Evolutionary conservation across 1,140 invertebrate genomes (phyloP), one percentile per base, ranked within the genome.

Genomic region (Cardiocondyla obscurior): DNA sequence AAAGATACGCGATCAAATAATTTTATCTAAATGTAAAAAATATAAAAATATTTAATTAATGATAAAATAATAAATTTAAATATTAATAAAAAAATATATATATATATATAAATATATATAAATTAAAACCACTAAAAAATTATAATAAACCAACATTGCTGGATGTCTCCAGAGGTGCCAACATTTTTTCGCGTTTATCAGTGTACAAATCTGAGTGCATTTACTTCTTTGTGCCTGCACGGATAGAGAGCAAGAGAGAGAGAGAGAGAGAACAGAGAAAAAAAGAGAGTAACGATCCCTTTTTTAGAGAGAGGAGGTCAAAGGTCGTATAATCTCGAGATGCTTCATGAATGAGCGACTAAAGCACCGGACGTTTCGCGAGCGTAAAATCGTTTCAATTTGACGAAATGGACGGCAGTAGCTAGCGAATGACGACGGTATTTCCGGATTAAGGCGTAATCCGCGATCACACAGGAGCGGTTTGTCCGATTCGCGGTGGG

Each of bases 371-470:
- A 10, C 53, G 70, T 65, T 76, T 44, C 81, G 46, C 60, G 30
- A 53, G 51, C n/a, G n/a, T 49, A 62, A 65, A 77, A 79, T 67
- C 73, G 81, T 79, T 83, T 83, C 58, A 83, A 83, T 83, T 83
- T 65, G 36, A 14, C 28, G 28, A 8, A 76, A 76, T 60, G 57
- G 57, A 74, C 39, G 57, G 36, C 33, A 12, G 81, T 53, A 82
- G 19, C 30, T 28, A 67, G 65, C 57, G 49, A 79, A 77, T 39
- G 49, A 44, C 81, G 57, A 62, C 39, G 46, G 28, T 83, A 83
- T 79, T 65, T 79, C 19, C 58, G 60, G 73, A 77, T 83, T 83
- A 83, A 77, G 49, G 39, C 25, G 60, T 79, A 83, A 83, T 83
- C 60, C 28, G 33, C 30, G 73, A 83, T 83, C 60, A 67, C 51